These are phyloP conservation scores for Phyllotis vaccarum DNA, from an alignment of 2,797 vertebrate genomes.

Conservation along the genomic window DNA sequence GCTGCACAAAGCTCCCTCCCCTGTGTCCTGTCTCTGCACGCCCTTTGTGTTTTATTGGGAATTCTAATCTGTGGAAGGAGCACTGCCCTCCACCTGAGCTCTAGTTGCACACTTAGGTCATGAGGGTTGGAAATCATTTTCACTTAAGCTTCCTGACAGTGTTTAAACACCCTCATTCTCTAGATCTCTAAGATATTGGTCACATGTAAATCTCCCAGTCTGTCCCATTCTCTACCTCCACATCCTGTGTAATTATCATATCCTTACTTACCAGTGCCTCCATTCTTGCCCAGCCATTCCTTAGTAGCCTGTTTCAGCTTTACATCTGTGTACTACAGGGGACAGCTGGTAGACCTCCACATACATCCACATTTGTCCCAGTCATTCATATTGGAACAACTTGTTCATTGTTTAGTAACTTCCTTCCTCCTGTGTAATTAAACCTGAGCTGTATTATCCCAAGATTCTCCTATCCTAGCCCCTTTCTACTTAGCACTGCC, in stretches of 20 bases:
- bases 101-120: background rate
- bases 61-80: background rate
- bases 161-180: background rate
- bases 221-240: background rate
- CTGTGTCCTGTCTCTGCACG: background rate
- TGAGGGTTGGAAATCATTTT: background rate
- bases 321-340: too few species aligned
- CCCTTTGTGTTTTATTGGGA: too few species aligned
- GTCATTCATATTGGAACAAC: background rate
- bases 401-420: background rate
- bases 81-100: background rate
- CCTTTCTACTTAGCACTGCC: background rate
- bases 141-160: background rate
- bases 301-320: background rate
- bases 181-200: background rate
- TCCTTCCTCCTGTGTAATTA: background rate
- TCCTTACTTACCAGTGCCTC: background rate
- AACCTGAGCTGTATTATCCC: background rate
- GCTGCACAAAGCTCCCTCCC: background rate
- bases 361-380: background rate
- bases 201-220: fast-evolving
- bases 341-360: background rate
- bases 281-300: background rate
- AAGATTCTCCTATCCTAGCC: background rate
- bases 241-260: background rate